Conservation (phyloP, 2,113 vertebrate genomes). For the Microtus pennsylvanicus region DNA sequence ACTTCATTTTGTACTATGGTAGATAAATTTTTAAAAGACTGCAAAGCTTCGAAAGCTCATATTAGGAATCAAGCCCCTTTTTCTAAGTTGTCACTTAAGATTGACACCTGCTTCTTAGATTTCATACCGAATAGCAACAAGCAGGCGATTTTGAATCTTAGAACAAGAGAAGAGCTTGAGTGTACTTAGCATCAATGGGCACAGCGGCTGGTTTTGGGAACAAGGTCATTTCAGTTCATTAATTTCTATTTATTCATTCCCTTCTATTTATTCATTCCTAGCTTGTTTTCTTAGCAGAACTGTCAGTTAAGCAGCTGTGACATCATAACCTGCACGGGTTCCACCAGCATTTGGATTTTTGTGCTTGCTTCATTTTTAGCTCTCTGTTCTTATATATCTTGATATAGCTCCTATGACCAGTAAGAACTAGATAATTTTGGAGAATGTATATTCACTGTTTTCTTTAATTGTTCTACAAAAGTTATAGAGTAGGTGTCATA, state of each 20-base stretch:
- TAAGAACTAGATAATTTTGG: not conserved
- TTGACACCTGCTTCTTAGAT: not conserved
- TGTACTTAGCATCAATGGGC: not conserved
- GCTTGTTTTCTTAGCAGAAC: not conserved
- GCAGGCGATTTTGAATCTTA: not conserved
- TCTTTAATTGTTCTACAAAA: constrained; percentile 28
- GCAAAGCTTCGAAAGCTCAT: not conserved
- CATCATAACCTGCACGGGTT: not conserved
- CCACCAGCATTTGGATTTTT: not conserved
- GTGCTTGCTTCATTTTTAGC: not conserved
- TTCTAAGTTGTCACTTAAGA: constrained; percentile 45
- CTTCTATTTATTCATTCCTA: not conserved
- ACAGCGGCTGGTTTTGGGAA: not conserved
- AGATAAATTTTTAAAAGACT: constrained; percentile 34
- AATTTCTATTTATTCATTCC: not conserved
- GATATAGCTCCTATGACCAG: not conserved
- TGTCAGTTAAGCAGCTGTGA: not conserved
- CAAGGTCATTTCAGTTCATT: not conserved
- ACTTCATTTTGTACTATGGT: constrained; percentile 9
- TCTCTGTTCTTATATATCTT: not conserved
- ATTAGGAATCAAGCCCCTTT: not conserved
- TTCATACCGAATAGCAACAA: not conserved
- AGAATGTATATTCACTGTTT: not conserved
- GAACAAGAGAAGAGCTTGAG: not conserved
- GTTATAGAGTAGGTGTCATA: not conserved